Evolutionary conservation across 2,113 vertebrate genomes (phyloP).

Genomic region (Nicator chloris): DNA sequence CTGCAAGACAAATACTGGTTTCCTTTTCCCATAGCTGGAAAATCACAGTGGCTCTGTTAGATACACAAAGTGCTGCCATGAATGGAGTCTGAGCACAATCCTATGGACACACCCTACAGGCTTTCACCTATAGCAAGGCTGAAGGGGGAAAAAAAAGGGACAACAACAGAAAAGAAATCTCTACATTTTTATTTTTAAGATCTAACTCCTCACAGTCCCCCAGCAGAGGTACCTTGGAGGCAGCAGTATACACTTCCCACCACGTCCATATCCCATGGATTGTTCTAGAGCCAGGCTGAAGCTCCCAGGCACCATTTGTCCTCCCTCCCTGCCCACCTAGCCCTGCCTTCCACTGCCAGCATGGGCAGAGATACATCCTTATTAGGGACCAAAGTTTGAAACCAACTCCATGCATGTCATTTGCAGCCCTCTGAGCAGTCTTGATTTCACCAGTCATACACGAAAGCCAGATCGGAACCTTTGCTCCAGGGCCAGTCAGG

Average conservation of each 20-base stretch:
- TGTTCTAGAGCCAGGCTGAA: background rate
- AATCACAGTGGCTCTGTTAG: background rate
- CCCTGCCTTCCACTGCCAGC: background rate
- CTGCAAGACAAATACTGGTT: background rate
- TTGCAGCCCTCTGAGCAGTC: background rate
- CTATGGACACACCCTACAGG: background rate
- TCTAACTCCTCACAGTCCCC: fast-evolving
- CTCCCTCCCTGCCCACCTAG: background rate
- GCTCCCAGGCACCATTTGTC: background rate
- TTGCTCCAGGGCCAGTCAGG: background rate
- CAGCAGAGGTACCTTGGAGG: background rate
- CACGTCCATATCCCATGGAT: fast-evolving
- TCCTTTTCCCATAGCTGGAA: background rate
- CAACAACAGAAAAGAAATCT: background rate
- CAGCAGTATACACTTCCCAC: background rate
- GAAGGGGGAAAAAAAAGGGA: fast-evolving
- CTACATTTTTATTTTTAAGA: background rate
- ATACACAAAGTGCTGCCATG: background rate
- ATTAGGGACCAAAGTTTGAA: background rate
- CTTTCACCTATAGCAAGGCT: background rate
- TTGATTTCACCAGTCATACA: fast-evolving
- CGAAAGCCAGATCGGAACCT: background rate
- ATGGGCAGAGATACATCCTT: fast-evolving
- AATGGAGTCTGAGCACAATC: background rate
- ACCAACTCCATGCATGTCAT: background rate